Conservation (phyloP, 1,140 invertebrate genomes). For the Chymomyza costata region DNA sequence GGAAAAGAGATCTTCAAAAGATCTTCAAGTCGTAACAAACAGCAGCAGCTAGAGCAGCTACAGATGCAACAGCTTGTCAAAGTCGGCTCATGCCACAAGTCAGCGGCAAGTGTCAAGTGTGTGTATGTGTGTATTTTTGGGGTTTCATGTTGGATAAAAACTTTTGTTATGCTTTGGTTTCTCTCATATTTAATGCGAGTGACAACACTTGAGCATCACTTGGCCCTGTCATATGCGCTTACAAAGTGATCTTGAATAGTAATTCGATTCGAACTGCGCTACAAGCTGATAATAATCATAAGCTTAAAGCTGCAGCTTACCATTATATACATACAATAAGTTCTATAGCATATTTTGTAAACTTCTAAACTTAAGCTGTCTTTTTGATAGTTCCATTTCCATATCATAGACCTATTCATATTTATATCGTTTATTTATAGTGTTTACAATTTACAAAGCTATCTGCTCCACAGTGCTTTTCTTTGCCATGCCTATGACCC, state of each 20-base stretch:
- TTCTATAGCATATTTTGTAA: no score
- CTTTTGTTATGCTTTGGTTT: constrained; percentile 50
- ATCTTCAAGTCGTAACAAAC: constrained; percentile 44
- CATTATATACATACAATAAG: constrained; percentile 8
- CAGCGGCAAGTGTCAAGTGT: constrained; percentile 65
- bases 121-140: constrained; percentile 14
- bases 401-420: constrained; percentile 8
- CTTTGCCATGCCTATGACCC: no score
- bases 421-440: constrained; percentile 5
- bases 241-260: constrained; percentile 33
- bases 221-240: constrained; percentile 45
- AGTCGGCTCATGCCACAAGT: constrained; percentile 61
- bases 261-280: constrained; percentile 1
- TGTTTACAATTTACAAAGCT: constrained; percentile 4
- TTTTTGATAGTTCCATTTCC: constrained; percentile 3
- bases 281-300: constrained; percentile 5
- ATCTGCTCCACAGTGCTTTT: constrained; percentile 11
- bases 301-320: not conserved
- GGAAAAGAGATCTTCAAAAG: constrained; percentile 57
- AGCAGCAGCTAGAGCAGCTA: constrained; percentile 24
- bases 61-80: constrained; percentile 30
- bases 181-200: constrained; percentile 47
- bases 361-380: constrained; percentile 1
- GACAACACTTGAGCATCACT: constrained; percentile 64
- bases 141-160: constrained; percentile 45